Conservation (phyloP, 2,113 vertebrate species). For the Pungitius pungitius region DNA sequence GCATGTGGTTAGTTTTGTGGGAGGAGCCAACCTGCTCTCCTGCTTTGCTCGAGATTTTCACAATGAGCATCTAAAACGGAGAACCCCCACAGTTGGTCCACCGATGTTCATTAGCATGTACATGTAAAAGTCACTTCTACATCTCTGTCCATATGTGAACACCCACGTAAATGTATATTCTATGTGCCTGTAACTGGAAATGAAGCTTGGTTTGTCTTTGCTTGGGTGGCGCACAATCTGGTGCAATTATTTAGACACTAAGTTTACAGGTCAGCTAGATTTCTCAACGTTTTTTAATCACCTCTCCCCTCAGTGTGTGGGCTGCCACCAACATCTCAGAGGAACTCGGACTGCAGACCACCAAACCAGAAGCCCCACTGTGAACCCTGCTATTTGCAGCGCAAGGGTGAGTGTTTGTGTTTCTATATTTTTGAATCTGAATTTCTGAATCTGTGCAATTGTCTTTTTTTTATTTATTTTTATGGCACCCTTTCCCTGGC, state of each 20-base stretch:
- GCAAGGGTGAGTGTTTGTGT: slow-evolving; percentile 84
- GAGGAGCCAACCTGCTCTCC: not conserved
- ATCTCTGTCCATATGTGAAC: not conserved
- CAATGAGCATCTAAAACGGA: slow-evolving; percentile 45
- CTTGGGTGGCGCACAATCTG: slow-evolving; percentile 32
- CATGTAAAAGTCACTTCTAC: slow-evolving; percentile 20
- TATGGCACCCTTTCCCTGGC: not conserved
- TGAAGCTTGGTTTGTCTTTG: slow-evolving; percentile 2
- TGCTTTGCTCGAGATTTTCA: slow-evolving; percentile 44
- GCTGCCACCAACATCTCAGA: slow-evolving; percentile 84
- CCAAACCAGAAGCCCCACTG: slow-evolving; percentile 88
- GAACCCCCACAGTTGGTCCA: not conserved
- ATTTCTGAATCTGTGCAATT: not conserved
- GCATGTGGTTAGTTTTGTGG: not conserved
- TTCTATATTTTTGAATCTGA: not conserved
- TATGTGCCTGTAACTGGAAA: not conserved
- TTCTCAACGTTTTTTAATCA: slow-evolving; percentile 29
- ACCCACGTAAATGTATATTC: slow-evolving; percentile 3
- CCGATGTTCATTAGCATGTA: slow-evolving; percentile 39
- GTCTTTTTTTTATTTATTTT: not conserved
- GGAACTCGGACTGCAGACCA: slow-evolving; percentile 86
- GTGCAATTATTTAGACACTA: slow-evolving; percentile 26
- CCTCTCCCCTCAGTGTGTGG: slow-evolving; percentile 83
- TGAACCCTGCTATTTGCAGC: slow-evolving; percentile 89
- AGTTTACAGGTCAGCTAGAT: slow-evolving; percentile 23